phyloP scores from a whole-genome alignment of 2,888 invertebrate genomes.

The Trachelus troglodyta region DNA sequence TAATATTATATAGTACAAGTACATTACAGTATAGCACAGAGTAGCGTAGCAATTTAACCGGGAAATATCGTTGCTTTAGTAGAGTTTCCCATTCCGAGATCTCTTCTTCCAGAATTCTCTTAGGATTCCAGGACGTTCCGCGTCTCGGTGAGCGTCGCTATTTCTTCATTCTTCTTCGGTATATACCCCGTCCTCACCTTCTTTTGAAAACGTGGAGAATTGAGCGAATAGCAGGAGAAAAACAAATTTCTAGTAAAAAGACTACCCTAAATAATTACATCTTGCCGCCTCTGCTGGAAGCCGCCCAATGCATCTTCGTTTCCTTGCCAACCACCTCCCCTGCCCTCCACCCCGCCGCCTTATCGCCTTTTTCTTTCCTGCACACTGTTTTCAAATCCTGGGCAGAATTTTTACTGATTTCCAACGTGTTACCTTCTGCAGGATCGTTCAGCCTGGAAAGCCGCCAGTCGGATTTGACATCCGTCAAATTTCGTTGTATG shows the following conservation, averaged over 20 bases:
- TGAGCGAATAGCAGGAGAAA: background rate
- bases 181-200: background rate
- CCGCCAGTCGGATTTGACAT: too few species aligned
- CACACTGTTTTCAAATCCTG: background rate
- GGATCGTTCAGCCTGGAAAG: background rate
- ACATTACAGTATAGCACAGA: background rate
- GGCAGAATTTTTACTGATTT: background rate
- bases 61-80: background rate
- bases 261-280: constrained; percentile 22
- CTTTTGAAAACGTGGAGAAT: background rate
- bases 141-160: background rate
- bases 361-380: background rate
- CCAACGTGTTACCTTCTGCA: background rate
- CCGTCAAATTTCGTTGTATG: background rate
- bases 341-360: background rate
- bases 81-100: background rate
- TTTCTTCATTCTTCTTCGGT: background rate
- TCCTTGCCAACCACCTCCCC: background rate
- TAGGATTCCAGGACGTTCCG: background rate
- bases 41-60: background rate
- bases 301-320: constrained; percentile 22
- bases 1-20: background rate
- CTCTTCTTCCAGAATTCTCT: background rate
- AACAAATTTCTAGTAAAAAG: constrained; percentile 11
- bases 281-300: constrained; percentile 17